Evolutionary conservation across 2,888 invertebrate species (phyloP).

Genomic region (Polylopha cassiicola): DNA sequence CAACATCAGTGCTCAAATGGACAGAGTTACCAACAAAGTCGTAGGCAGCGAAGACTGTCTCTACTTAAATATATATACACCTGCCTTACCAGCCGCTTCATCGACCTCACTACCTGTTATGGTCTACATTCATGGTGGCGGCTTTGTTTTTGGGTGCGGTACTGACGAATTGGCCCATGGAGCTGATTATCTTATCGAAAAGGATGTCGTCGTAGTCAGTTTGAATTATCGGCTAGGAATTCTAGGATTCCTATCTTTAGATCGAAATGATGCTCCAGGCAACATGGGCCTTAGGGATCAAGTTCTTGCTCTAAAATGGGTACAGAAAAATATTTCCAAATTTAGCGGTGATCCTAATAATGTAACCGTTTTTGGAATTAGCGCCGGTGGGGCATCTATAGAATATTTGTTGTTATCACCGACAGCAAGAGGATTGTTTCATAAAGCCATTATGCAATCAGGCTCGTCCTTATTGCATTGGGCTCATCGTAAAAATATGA

Average conservation of each 20-base stretch:
- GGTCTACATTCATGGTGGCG: conserved; percentile 70
- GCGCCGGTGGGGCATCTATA: conserved; percentile 71
- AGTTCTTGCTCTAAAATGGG: conserved; percentile 72
- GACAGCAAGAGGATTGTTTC: conserved; percentile 68
- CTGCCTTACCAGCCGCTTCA: conserved; percentile 48
- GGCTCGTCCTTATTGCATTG: conserved; percentile 69
- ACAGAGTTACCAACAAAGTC: conserved; percentile 66
- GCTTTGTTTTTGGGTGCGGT: conserved; percentile 62
- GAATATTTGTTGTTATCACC: conserved; percentile 65
- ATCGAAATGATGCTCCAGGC: conserved; percentile 62
- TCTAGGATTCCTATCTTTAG: conserved; percentile 60
- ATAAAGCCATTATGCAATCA: conserved; percentile 75
- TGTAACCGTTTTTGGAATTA: conserved; percentile 73
- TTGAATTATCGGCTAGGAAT: conserved; percentile 67
- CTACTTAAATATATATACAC: conserved; percentile 82
- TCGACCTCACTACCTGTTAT: conserved; percentile 51
- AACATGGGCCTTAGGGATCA: conserved; percentile 75
- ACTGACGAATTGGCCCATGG: conserved; percentile 57
- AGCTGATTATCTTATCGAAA: conserved; percentile 63
- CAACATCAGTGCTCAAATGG: conserved; percentile 80
- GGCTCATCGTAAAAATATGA: conserved; percentile 55
- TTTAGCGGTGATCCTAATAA: conserved; percentile 70
- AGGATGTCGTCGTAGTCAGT: conserved; percentile 59
- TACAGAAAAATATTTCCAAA: conserved; percentile 61
- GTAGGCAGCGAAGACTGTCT: conserved; percentile 81